These are phyloP conservation scores for Platanista minor DNA, from an alignment of 2,113 vertebrate species.

Conservation along the genomic window DNA sequence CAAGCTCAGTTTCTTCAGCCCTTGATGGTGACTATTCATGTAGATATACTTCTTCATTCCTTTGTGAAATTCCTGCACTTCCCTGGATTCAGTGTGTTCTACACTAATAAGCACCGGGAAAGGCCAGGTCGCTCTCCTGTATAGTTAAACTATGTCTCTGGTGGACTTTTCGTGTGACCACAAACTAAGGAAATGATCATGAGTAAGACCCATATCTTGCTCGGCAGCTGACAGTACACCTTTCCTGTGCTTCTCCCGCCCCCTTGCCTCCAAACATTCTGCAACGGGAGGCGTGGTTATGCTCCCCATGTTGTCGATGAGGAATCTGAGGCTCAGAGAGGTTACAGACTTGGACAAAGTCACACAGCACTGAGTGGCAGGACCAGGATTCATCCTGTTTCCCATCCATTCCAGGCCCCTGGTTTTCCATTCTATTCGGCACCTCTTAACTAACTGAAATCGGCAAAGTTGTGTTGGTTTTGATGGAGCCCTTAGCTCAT, in stretches of 20 bases:
- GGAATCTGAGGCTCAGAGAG: neutral
- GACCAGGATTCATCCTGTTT: neutral
- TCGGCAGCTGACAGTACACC: neutral
- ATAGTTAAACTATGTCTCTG: rapidly evolving
- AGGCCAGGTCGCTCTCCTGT: rapidly evolving
- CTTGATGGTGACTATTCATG: neutral
- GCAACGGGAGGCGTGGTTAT: rapidly evolving
- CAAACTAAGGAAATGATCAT: neutral
- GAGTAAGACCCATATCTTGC: neutral
- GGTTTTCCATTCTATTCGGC: neutral
- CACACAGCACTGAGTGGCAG: neutral
- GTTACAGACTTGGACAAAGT: neutral
- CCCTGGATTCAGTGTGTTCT: neutral
- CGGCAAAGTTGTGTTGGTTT: no score
- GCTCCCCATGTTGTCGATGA: neutral
- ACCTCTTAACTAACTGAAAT: neutral
- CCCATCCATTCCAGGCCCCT: neutral
- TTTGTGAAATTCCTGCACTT: neutral
- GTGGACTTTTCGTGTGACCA: neutral
- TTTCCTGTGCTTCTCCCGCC: neutral
- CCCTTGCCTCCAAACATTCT: neutral
- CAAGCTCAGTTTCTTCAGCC: neutral
- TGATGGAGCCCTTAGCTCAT: neutral
- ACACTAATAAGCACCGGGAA: neutral
- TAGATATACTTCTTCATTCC: neutral